A percentile compares a stretch with the other conserved stretches of the same genome.
These are phyloP conservation scores for Meda fulgida DNA, from an alignment of 2,797 vertebrate genomes.

Conservation along the genomic window DNA sequence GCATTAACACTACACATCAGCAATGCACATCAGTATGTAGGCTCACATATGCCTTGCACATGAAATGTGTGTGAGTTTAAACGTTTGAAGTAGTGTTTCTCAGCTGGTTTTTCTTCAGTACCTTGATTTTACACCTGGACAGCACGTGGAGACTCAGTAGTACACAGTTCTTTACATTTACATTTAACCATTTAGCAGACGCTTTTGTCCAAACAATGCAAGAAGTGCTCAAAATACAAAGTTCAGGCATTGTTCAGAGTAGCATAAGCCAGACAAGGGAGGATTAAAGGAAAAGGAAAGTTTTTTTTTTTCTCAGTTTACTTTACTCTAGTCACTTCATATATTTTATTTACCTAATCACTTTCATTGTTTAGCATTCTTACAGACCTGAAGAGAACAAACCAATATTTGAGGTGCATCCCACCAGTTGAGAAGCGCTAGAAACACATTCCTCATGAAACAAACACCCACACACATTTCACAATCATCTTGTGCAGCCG, in stretches of 20 bases:
- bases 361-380: background rate
- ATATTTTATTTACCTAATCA: background rate
- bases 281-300: too few relatives aligned
- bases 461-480: conserved; percentile 7
- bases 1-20: background rate
- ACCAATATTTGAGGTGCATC: conserved; percentile 1
- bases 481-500: conserved; percentile 16
- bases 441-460: conserved; percentile 12
- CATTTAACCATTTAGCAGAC: too few relatives aligned
- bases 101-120: background rate
- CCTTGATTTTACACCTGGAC: background rate
- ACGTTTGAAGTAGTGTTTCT: background rate
- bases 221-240: too few relatives aligned
- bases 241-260: too few relatives aligned
- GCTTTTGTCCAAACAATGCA: too few relatives aligned
- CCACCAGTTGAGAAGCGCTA: background rate
- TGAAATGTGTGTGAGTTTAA: background rate
- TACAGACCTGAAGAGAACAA: background rate
- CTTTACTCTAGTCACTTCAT: too few relatives aligned
- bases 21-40: background rate
- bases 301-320: too few relatives aligned
- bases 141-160: background rate
- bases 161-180: background rate
- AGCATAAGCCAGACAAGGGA: too few relatives aligned
- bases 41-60: background rate